Base-by-base conservation (phyloP, 1,140 invertebrate genomes). In the Sitobion miscanthi region DNA sequence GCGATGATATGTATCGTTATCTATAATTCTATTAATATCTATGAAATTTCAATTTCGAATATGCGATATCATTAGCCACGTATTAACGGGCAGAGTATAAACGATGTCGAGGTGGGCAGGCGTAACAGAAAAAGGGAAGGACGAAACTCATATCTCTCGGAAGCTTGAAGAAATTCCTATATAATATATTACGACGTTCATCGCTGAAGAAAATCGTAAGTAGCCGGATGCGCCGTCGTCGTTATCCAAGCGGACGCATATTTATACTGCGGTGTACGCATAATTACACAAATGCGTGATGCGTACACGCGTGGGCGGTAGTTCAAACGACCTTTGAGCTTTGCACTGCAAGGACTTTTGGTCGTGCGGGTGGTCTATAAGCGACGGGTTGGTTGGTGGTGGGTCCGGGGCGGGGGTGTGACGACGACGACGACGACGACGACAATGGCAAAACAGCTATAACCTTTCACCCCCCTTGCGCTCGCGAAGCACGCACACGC, bases 371-470 rank as follows among this genome's bases (percentile, higher is more conserved):
- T 42, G 83, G 83, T 77, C 30, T 69, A 69, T 69, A n/a, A 69
- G 62, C 62, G 62, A 69, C n/a, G 62, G 62, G 62, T 69, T 17
- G 62, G 62, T 77, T 77, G 83, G 83, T 25, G 83, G 38, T 7
- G 21, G 83, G 20, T 83, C 35, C 35, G 23, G 82, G n/a, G 35
- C 5, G 35, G 77, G 83, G 83, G 35, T 85, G 83, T 83, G 82
- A 83, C 14, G 62, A 62, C 57, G 57, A 25, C 2, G 62, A 62
- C 57, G 57, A 25, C 2, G 83, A 38, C 21, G 20, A 45, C 38
- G 83, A 42, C 83, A 35, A 47, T n/a, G 47, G 86, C 25, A 49
- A 87, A 87, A n/a, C 49, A 87, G 86, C 86, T 49, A 77, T 83
- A 49, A 49, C 86, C 47, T 49, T 87, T 49, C 86, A 38, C 20